Conservation (phyloP, 2,113 vertebrate species). For the Fregetta grallaria region DNA sequence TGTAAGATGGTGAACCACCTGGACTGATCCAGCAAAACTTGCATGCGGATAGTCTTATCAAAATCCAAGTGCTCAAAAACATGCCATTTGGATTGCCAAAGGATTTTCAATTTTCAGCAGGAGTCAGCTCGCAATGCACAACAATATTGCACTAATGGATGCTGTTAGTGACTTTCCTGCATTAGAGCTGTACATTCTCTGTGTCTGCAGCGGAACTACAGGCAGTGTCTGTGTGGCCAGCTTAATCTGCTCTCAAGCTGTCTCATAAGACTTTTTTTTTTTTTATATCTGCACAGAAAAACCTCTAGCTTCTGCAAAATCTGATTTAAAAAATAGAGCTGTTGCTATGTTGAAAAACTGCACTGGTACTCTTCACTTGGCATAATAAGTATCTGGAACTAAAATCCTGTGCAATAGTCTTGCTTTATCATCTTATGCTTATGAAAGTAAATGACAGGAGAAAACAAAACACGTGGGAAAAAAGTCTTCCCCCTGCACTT, state of each 20-base stretch:
- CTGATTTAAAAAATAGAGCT: not conserved
- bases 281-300: not conserved
- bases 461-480: not conserved
- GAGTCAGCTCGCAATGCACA: not conserved
- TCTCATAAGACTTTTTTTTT: not conserved
- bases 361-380: not conserved
- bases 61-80: not conserved
- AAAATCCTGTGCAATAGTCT: not conserved
- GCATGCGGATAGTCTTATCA: not conserved
- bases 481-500: not conserved
- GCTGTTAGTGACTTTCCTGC: not conserved
- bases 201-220: not conserved
- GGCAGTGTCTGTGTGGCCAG: not conserved
- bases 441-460: not conserved
- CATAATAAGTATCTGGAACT: not conserved
- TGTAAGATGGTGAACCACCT: not conserved
- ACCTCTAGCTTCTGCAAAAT: not conserved
- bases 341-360: conserved; percentile 15
- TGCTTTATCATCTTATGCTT: not conserved
- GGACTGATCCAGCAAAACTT: not conserved
- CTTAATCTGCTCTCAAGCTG: not conserved
- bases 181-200: not conserved
- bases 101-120: not conserved
- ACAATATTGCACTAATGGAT: fast-evolving
- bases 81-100: not conserved